phyloP scores from a whole-genome alignment of 2,888 invertebrate species.

The Theretra japonica region DNA sequence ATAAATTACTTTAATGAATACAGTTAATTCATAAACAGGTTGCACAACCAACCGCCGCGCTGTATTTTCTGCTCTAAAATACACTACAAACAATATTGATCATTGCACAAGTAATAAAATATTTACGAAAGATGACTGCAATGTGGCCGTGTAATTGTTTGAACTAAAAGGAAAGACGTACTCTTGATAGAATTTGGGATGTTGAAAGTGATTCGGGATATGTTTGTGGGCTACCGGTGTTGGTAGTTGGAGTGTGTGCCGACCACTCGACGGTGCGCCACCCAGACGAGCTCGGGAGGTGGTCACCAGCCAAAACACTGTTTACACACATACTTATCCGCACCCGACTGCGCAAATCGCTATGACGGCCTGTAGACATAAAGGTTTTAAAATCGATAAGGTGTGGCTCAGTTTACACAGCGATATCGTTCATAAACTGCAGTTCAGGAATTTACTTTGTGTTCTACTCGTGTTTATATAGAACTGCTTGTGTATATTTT shows the following conservation, averaged over 20 bases:
- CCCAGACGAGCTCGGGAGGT: conserved; percentile 60
- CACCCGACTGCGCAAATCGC: conserved; percentile 56
- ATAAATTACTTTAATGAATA: too few species aligned
- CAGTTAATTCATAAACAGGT: too few species aligned
- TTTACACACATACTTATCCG: conserved; percentile 52
- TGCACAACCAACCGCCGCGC: too few species aligned
- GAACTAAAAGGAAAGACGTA: conserved; percentile 42
- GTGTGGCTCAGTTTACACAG: neutral
- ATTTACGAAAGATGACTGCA: neutral
- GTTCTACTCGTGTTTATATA: neutral
- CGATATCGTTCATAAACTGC: neutral
- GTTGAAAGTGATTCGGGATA: conserved; percentile 69
- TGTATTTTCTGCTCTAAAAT: too few species aligned
- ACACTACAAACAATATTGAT: neutral
- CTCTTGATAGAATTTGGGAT: conserved; percentile 65
- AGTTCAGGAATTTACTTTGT: neutral
- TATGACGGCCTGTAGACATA: conserved; percentile 25
- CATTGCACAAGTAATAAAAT: neutral
- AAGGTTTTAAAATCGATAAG: conserved; percentile 20
- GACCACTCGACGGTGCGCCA: conserved; percentile 74
- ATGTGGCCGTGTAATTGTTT: neutral
- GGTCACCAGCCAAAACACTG: conserved; percentile 42
- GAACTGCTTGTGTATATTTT: too few species aligned
- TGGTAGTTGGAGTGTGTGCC: conserved; percentile 70
- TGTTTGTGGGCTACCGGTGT: conserved; percentile 81